Conservation (phyloP, 2,888 invertebrate genomes). For the Acrobasis repandana region DNA sequence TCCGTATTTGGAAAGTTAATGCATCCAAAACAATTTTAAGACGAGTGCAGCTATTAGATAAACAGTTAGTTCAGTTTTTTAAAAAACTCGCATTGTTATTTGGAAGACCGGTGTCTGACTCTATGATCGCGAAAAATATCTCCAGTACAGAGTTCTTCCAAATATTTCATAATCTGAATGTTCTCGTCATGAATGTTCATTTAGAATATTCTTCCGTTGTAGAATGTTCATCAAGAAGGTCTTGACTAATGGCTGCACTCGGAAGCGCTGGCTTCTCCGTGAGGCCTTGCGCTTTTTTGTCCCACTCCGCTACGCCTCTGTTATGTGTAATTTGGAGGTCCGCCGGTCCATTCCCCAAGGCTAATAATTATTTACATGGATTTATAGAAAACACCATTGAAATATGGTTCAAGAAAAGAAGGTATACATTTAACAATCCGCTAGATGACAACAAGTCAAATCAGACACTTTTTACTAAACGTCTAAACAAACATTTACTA, state of each 20-base stretch:
- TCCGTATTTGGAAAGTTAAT: constrained; percentile 3
- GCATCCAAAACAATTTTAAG: constrained; percentile 3
- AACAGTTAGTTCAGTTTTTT: not conserved
- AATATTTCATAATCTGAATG: too few relatives aligned
- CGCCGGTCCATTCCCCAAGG: constrained; percentile 71
- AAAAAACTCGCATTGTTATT: too few relatives aligned
- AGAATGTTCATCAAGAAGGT: constrained; percentile 10
- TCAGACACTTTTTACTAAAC: too few relatives aligned
- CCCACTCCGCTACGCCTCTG: constrained; percentile 68
- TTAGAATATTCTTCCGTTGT: not conserved
- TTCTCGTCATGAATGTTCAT: not conserved
- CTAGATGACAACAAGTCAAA: too few relatives aligned
- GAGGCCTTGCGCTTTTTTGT: constrained; percentile 67
- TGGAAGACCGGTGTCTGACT: too few relatives aligned
- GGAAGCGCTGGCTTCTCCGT: constrained; percentile 51
- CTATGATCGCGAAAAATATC: too few relatives aligned
- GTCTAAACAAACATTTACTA: too few relatives aligned
- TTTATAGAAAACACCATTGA: constrained; percentile 26
- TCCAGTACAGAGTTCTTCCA: too few relatives aligned
- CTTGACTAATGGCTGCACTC: constrained; percentile 54
- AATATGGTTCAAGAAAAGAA: not conserved
- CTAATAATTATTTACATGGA: constrained; percentile 48
- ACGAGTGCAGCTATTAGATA: constrained; percentile 18
- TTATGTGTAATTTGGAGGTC: constrained; percentile 83
- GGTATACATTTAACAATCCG: too few relatives aligned